Evolutionary conservation across 2,888 invertebrate species (phyloP).

Genomic region (Arctia plantaginis): DNA sequence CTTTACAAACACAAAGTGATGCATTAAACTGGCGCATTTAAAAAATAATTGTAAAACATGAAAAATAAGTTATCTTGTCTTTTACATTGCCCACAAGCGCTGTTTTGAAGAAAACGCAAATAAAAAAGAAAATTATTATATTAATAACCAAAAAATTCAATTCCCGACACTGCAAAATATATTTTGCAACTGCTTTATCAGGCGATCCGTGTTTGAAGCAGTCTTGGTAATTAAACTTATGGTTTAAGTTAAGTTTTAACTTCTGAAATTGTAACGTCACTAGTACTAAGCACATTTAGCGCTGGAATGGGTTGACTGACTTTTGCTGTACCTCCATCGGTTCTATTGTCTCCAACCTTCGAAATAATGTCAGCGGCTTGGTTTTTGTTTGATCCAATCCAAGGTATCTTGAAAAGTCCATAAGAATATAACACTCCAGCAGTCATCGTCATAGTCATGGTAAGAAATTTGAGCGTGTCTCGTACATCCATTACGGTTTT

Average conservation of each 20-base stretch:
- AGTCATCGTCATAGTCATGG: constrained; percentile 67
- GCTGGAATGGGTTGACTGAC: background rate
- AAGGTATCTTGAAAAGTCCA: constrained; percentile 59
- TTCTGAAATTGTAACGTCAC: constrained; percentile 18
- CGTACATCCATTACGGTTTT: constrained; percentile 64
- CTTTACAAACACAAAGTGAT: background rate
- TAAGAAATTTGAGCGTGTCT: constrained; percentile 69
- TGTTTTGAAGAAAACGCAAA: constrained; percentile 1
- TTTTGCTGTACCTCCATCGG: constrained; percentile 48
- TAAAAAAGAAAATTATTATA: constrained; percentile 12
- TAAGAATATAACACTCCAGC: constrained; percentile 71
- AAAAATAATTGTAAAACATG: too few species aligned
- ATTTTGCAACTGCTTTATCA: constrained; percentile 4
- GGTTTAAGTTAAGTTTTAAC: background rate
- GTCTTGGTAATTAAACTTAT: constrained; percentile 6
- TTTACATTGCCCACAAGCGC: background rate
- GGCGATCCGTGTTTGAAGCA: constrained; percentile 6
- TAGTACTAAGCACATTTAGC: constrained; percentile 10
- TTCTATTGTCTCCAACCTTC: constrained; percentile 54
- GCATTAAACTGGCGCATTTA: background rate
- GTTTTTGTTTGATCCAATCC: constrained; percentile 5
- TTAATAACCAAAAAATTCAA: constrained; percentile 15
- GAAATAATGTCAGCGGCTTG: constrained; percentile 8
- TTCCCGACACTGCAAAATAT: constrained; percentile 13
- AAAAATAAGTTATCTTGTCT: too few species aligned